phyloP scores from a whole-genome alignment of 2,888 invertebrate genomes.

The Volucella inanis region DNA sequence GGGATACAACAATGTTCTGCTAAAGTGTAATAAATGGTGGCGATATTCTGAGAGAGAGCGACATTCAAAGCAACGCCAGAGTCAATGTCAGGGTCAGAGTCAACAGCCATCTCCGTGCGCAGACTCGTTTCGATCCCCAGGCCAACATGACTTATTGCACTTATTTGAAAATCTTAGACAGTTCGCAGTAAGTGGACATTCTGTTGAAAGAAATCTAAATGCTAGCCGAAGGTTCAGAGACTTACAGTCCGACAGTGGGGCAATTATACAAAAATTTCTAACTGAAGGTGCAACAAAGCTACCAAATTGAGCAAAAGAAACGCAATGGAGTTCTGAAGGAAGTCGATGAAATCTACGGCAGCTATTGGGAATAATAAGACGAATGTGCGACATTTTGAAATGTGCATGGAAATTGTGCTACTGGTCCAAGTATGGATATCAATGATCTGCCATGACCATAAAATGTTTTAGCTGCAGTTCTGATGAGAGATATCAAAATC shows the following conservation, averaged over 20 bases:
- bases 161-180: slow-evolving; percentile 87
- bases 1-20: slow-evolving; percentile 87
- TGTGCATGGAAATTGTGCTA: slow-evolving; percentile 83
- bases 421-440: slow-evolving; percentile 86
- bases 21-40: slow-evolving; percentile 85
- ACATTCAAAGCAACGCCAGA: slow-evolving; percentile 75
- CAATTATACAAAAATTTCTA: slow-evolving; percentile 88
- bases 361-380: slow-evolving; percentile 88
- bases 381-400: slow-evolving; percentile 81
- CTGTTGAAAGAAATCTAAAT: slow-evolving; percentile 88
- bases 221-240: slow-evolving; percentile 90
- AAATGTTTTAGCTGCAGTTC: slow-evolving; percentile 86
- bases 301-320: slow-evolving; percentile 87
- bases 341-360: slow-evolving; percentile 85
- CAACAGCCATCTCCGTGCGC: slow-evolving; percentile 87
- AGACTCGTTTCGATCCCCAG: slow-evolving; percentile 84
- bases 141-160: slow-evolving; percentile 87
- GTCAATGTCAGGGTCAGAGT: slow-evolving; percentile 81
- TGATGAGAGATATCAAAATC: slow-evolving; percentile 93
- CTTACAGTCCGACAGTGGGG: slow-evolving; percentile 89
- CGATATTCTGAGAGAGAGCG: background rate
- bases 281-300: slow-evolving; percentile 87
- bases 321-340: slow-evolving; percentile 87
- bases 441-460: slow-evolving; percentile 87
- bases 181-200: slow-evolving; percentile 85